These are phyloP conservation scores for Anas georgica DNA, from an alignment of 2,797 vertebrate species.

Conservation along the genomic window DNA sequence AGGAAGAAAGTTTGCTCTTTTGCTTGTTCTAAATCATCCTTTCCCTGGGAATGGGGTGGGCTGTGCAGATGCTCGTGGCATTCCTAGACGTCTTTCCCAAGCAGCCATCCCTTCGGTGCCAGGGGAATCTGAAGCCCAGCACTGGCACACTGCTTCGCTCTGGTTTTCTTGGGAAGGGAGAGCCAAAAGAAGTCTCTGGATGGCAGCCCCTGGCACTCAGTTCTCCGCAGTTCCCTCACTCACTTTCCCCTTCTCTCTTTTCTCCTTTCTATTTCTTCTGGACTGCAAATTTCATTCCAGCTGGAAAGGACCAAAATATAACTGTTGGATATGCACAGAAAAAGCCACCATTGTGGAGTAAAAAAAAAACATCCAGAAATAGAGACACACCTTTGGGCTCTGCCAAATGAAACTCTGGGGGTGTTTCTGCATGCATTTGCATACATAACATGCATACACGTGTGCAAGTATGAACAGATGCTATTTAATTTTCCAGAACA, in stretches of 20 bases:
- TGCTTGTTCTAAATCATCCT: neutral
- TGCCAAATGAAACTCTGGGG: neutral
- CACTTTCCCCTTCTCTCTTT: neutral
- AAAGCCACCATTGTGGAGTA: neutral
- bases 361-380: neutral
- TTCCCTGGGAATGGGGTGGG: neutral
- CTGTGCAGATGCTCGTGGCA: neutral
- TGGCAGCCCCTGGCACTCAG: neutral
- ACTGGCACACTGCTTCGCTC: neutral
- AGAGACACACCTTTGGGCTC: neutral
- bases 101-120: neutral
- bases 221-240: neutral
- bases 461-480: neutral
- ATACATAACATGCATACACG: neutral
- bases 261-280: neutral
- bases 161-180: neutral
- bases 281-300: conserved; percentile 4
- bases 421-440: neutral
- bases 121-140: neutral
- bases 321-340: neutral
- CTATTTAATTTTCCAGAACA: neutral
- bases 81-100: neutral
- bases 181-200: conserved; percentile 20
- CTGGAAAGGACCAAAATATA: neutral
- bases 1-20: neutral